Evolutionary conservation across 2,797 vertebrate genomes (phyloP), one percentile per base, ranked within the genome.

Genomic region (Premnoplex brunnescens): DNA sequence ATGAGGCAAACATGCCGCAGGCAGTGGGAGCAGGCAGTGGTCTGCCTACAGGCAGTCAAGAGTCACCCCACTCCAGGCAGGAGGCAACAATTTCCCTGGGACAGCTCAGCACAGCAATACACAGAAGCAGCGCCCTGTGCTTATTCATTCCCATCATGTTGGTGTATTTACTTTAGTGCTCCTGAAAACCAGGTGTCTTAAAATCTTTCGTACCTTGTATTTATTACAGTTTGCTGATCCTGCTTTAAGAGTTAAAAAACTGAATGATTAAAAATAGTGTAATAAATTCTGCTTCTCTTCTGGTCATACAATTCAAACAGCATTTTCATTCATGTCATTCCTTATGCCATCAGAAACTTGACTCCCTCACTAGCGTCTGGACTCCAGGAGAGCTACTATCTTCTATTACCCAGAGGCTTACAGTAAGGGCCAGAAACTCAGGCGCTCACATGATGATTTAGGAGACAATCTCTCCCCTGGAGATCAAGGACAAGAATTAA

Each of bases 51-150:
- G 37, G 20, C 43, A 54, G 51, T 36, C 44, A 23, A 30, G 68
- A 26, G 7, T 39, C 48, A 6, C 43, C 39, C 43, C 39, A 37
- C 6, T 20, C 18, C 59, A 9, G 13, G 12, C 30, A 24, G 0
- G 10, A 60, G 6, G 54, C 58, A 60, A 39, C 1, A 0, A 24
- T 37, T 34, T 19, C 24, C 9, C 27, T 0, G 1, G 8, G 11
- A 32, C 37, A 67, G 58, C 59, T 68, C 71, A 32, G n/a, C 26
- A 17, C 46, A 36, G 46, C 22, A 15, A 55, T 15, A 41, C n/a
- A 48, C 56, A 69, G 22, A 34, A 85, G n/a, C 10, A 51, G 11
- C 7, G 10, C 46, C 32, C 43, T 34, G 37, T 43, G 8, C n/a
- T 56, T 41, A 22, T 37, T 60, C 37, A 5, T 52, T 81, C 51